These are phyloP conservation scores for Sialis fuliginosa DNA, from an alignment of 2,888 invertebrate genomes.

Conservation along the genomic window DNA sequence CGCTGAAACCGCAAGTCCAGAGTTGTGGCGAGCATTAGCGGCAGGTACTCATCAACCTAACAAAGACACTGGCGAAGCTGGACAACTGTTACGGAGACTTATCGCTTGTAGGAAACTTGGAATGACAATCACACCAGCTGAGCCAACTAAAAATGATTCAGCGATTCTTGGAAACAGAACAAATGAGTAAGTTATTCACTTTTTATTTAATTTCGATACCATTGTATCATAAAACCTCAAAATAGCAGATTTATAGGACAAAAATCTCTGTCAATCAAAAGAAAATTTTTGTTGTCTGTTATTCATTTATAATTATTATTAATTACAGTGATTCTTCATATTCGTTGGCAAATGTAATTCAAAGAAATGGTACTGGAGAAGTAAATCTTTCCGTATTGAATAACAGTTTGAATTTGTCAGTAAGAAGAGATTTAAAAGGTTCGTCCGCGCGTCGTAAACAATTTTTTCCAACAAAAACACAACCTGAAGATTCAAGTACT, in stretches of 20 bases:
- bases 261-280: neutral
- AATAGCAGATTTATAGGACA: neutral
- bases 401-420: conserved; percentile 3
- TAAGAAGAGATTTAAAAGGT: conserved; percentile 4
- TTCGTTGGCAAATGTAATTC: neutral
- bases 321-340: neutral
- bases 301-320: neutral
- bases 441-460: conserved; percentile 60
- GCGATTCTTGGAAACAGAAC: neutral
- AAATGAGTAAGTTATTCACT: conserved; percentile 1
- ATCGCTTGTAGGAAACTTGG: conserved; percentile 61
- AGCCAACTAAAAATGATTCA: conserved; percentile 1
- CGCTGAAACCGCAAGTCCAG: conserved; percentile 12
- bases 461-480: conserved; percentile 53
- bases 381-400: neutral
- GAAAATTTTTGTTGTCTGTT: neutral
- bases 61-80: conserved; percentile 49
- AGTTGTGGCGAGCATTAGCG: conserved; percentile 37
- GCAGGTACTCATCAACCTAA: conserved; percentile 36
- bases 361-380: neutral
- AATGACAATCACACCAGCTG: conserved; percentile 41
- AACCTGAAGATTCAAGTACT: neutral
- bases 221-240: neutral
- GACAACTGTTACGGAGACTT: conserved; percentile 54
- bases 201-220: neutral